These are phyloP conservation scores for Stenodera caucasica DNA, from an alignment of 2,888 invertebrate species.

Conservation along the genomic window DNA sequence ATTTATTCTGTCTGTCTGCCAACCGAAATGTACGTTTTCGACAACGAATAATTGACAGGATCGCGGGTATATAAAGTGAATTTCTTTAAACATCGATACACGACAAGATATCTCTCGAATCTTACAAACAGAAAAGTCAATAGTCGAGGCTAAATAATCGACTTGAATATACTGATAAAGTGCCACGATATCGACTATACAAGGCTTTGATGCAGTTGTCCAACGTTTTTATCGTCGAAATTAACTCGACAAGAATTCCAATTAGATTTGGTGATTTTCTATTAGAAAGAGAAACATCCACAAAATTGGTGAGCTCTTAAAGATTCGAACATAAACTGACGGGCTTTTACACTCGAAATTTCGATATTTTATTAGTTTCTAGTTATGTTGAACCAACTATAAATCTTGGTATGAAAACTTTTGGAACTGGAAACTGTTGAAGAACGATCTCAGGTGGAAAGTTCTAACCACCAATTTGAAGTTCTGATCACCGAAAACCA, in stretches of 20 bases:
- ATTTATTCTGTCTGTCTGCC: constrained; percentile 24
- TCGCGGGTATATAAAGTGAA: constrained; percentile 48
- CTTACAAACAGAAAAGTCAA: constrained; percentile 25
- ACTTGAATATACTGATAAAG: constrained; percentile 30
- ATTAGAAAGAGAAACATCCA: too few relatives aligned
- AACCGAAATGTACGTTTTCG: constrained; percentile 33
- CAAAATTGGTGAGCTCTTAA: too few relatives aligned
- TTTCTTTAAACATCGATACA: constrained; percentile 23
- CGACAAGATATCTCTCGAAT: constrained; percentile 34
- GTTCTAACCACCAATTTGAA: constrained; percentile 16
- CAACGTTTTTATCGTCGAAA: not conserved
- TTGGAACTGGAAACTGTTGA: constrained; percentile 18
- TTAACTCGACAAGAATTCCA: not conserved
- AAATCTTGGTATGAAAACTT: constrained; percentile 22
- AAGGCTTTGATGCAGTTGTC: not conserved
- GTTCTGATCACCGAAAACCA: constrained; percentile 17
- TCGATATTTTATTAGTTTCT: constrained; percentile 22
- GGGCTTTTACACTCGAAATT: constrained; percentile 11
- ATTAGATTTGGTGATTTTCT: too few relatives aligned
- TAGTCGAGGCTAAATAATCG: constrained; percentile 33
- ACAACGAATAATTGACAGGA: constrained; percentile 53
- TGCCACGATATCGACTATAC: constrained; percentile 26
- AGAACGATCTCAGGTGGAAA: constrained; percentile 25
- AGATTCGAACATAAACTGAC: constrained; percentile 1
- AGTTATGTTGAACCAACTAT: constrained; percentile 14